Conservation (phyloP, 2,113 vertebrate species). For the Poeciliopsis turrubarensis region DNA sequence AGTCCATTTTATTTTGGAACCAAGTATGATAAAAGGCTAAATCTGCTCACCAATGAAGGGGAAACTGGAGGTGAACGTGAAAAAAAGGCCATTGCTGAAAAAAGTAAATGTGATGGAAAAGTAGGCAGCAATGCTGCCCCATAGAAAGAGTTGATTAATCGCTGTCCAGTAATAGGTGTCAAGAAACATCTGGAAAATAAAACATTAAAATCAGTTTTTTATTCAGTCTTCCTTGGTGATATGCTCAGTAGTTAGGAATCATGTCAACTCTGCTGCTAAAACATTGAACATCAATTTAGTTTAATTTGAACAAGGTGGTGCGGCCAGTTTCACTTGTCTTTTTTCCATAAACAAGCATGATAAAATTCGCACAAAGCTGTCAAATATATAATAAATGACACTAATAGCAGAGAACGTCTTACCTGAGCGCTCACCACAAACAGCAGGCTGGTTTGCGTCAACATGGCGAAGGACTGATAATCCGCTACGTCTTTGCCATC, state of each 20-base stretch:
- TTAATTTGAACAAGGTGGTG: too few relatives aligned
- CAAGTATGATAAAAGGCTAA: neutral
- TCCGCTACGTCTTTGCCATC: constrained; percentile 90
- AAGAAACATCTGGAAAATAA: constrained; percentile 82
- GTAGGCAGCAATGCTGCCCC: constrained; percentile 93
- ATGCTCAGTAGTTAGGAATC: too few relatives aligned
- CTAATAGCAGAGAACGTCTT: neutral
- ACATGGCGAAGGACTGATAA: constrained; percentile 92
- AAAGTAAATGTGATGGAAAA: constrained; percentile 90
- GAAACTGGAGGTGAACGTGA: constrained; percentile 87
- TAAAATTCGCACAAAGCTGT: neutral
- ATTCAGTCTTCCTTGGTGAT: neutral
- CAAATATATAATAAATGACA: neutral
- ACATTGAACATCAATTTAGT: too few relatives aligned
- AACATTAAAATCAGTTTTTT: neutral
- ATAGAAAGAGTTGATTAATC: constrained; percentile 91
- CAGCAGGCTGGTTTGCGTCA: constrained; percentile 90
- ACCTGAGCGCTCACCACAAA: constrained; percentile 89
- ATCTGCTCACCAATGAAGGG: constrained; percentile 83
- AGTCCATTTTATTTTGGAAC: too few relatives aligned
- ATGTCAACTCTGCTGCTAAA: too few relatives aligned
- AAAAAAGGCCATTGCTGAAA: constrained; percentile 91
- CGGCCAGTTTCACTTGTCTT: too few relatives aligned
- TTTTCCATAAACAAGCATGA: neutral
- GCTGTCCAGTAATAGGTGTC: constrained; percentile 92